A percentile compares a stretch with the other conserved stretches of the same genome.
Conservation (phyloP, 53 echinoderm and acorn worm species). For the Holothuria scabra region DNA sequence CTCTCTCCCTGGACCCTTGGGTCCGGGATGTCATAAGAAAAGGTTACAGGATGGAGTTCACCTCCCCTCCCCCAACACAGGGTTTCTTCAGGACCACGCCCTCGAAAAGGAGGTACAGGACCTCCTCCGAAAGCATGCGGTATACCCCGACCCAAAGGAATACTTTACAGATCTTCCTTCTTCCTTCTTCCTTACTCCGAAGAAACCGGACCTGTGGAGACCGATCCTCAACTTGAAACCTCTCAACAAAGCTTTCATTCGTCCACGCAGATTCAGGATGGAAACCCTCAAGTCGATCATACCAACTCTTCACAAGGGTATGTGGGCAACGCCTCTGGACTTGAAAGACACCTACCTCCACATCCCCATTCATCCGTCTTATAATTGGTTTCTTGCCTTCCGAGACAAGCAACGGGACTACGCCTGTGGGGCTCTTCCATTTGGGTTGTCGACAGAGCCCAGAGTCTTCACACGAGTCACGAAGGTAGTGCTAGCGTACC, state of each 20-base stretch:
- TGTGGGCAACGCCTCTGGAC: constrained; percentile 43
- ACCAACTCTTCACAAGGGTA: not conserved
- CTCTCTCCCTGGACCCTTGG: not conserved
- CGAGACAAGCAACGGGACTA: constrained; percentile 1
- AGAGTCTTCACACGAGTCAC: constrained; percentile 61
- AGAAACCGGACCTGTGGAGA: no score
- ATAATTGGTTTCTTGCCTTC: not conserved
- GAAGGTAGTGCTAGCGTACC: constrained; percentile 15
- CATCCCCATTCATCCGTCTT: constrained; percentile 1
- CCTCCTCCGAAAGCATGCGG: no score
- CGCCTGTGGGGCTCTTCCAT: constrained; percentile 48
- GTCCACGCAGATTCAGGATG: constrained; percentile 39
- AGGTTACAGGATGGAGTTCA: not conserved
- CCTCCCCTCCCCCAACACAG: not conserved
- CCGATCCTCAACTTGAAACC: no score
- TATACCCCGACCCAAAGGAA: no score
- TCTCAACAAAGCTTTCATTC: not conserved
- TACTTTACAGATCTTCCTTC: no score
- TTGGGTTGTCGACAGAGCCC: constrained; percentile 59
- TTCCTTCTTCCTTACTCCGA: no score
- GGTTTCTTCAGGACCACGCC: not conserved
- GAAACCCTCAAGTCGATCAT: constrained; percentile 28
- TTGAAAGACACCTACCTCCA: constrained; percentile 37
- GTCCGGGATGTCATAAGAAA: not conserved
- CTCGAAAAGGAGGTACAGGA: no score